These are phyloP conservation scores for Typhlomys cinereus DNA, from an alignment of 2,113 vertebrate genomes.

Conservation along the genomic window DNA sequence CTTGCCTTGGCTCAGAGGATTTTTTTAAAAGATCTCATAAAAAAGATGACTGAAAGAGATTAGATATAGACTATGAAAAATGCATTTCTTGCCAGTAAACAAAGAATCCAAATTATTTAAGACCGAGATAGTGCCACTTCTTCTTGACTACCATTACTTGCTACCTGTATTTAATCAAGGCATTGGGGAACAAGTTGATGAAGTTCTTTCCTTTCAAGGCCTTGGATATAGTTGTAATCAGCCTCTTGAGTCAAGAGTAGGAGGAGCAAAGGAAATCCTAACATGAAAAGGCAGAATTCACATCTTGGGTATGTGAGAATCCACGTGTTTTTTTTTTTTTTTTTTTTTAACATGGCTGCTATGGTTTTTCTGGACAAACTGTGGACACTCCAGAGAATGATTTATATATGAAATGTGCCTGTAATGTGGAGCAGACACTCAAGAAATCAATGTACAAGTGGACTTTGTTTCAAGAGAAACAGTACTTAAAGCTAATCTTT, in stretches of 20 bases:
- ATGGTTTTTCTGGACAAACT: not conserved
- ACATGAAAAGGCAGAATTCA: not conserved
- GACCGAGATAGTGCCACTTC: not conserved
- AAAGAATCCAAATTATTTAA: not conserved
- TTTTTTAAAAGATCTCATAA: not conserved
- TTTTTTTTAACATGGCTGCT: rapidly evolving
- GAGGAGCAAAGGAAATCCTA: not conserved
- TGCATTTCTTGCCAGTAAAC: not conserved
- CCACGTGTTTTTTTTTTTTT: not conserved
- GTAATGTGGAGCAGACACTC: not conserved
- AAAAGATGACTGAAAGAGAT: not conserved
- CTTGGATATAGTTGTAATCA: not conserved
- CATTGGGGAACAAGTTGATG: not conserved
- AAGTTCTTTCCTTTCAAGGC: not conserved
- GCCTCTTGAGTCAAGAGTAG: not conserved
- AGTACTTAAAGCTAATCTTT: not conserved
- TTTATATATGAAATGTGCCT: not conserved
- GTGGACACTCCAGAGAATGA: not conserved
- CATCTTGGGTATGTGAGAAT: not conserved
- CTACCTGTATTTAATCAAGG: not conserved
- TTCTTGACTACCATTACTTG: not conserved
- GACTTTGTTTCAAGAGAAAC: not conserved
- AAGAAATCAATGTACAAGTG: not conserved
- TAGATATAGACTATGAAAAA: not conserved
- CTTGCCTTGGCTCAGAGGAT: not conserved